phyloP scores from a whole-genome alignment of 2,888 invertebrate species.

The Stenoptilia bipunctidactyla region DNA sequence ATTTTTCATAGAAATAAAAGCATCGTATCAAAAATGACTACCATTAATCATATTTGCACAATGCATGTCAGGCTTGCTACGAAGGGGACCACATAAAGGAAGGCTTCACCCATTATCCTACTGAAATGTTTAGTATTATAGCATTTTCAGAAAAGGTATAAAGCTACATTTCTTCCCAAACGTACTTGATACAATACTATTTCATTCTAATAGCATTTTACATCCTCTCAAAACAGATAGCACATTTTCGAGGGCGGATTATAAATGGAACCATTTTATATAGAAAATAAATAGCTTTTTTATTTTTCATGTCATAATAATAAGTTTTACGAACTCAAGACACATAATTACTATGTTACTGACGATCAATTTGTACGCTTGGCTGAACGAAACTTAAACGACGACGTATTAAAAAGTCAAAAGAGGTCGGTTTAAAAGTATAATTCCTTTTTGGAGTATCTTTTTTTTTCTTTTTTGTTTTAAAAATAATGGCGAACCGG shows the following conservation, averaged over 20 bases:
- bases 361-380: too few relatives aligned
- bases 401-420: too few relatives aligned
- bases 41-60: slow-evolving; percentile 63
- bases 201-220: background rate
- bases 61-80: slow-evolving; percentile 36
- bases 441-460: too few relatives aligned
- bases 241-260: background rate
- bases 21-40: slow-evolving; percentile 48
- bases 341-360: too few relatives aligned
- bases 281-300: too few relatives aligned
- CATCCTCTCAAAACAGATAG: background rate
- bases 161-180: background rate
- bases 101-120: slow-evolving; percentile 50
- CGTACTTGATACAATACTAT: background rate
- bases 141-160: slow-evolving; percentile 20
- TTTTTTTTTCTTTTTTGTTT: too few relatives aligned
- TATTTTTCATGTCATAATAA: too few relatives aligned
- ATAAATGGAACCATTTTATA: too few relatives aligned
- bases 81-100: slow-evolving; percentile 39
- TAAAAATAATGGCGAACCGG: background rate
- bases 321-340: too few relatives aligned
- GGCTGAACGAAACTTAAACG: too few relatives aligned
- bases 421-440: too few relatives aligned
- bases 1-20: slow-evolving; percentile 26
- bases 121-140: slow-evolving; percentile 39